Evolutionary conservation across 2,888 invertebrate species (phyloP), one percentile per base, ranked within the genome.

Genomic region (Rhingia campestris): DNA sequence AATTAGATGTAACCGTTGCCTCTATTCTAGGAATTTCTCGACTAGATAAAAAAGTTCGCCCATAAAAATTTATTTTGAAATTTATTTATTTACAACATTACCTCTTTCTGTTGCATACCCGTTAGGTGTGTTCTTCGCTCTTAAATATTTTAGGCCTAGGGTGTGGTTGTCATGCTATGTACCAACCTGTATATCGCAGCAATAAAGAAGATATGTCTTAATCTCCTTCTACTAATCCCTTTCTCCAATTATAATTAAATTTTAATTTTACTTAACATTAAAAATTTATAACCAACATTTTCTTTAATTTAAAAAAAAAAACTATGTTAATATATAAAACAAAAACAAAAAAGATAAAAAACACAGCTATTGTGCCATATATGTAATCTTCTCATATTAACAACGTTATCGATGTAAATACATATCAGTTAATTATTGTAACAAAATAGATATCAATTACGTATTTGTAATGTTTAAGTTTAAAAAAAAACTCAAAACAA

Each of bases 341-440:
- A 64, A 49, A n/a, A 9, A 2, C 32, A 33, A 14, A 47, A 35
- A 33, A 54, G 49, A 39, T n/a, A 45, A 35, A 51, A 39, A 10
- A 41, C 12, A 63, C 12, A 51, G 54, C 32, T 53, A 77, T 43
- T 80, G 80, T 80, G 80, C 74, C 84, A 84, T 84, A 72, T 33
- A 69, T 80, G 59, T 80, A 75, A 77, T 63, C 37, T 80, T 66
- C 70, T 72, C 41, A 59, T 45, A 63, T 45, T 45, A 54, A 64
- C 41, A 74, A 56, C 70, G 51, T 72, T 70, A 45, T 84, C 43
- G 61, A 43, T 84, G 80, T 84, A 84, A n/a, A 84, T 80, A 84
- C 84, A 84, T 84, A 84, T 84, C 80, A 80, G 49, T 79, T 67
- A 80, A 64, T 79, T 47, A 82, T 49, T 79, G 59, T 64, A 74